Evolutionary conservation across 53 echinoderm and acorn worm species (phyloP).

Genomic region (Pentamera pediparva): DNA sequence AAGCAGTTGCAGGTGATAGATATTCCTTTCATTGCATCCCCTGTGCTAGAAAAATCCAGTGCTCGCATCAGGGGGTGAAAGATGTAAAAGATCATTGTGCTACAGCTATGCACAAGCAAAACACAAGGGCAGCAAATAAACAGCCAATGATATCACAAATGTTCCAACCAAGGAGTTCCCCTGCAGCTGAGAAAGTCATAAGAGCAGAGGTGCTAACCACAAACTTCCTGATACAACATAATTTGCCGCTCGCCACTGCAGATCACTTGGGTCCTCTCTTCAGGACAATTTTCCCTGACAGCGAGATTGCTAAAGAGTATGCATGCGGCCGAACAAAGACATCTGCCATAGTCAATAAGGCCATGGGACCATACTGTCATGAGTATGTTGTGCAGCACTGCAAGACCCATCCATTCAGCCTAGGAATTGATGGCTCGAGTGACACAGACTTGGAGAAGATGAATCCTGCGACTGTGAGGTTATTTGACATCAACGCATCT

Average conservation of each 20-base stretch:
- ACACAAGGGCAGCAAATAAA: no score
- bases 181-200: not conserved
- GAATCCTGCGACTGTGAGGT: conserved; percentile 3
- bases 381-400: not conserved
- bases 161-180: not conserved
- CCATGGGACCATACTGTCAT: not conserved
- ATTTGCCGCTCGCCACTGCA: not conserved
- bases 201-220: not conserved
- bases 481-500: conserved; percentile 4
- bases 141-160: not conserved
- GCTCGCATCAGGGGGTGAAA: no score
- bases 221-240: not conserved
- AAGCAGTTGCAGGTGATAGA: no score
- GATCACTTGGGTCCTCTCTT: not conserved
- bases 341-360: not conserved
- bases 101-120: no score
- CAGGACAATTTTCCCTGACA: not conserved
- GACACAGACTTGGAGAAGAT: conserved; percentile 10
- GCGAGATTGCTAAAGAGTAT: not conserved
- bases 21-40: no score
- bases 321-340: not conserved
- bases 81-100: no score
- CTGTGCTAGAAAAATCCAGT: no score
- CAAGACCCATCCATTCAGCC: conserved; percentile 5
- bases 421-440: conserved; percentile 16